These are phyloP conservation scores for Antennarius maculatus DNA, from an alignment of 2,797 vertebrate species.

Conservation along the genomic window DNA sequence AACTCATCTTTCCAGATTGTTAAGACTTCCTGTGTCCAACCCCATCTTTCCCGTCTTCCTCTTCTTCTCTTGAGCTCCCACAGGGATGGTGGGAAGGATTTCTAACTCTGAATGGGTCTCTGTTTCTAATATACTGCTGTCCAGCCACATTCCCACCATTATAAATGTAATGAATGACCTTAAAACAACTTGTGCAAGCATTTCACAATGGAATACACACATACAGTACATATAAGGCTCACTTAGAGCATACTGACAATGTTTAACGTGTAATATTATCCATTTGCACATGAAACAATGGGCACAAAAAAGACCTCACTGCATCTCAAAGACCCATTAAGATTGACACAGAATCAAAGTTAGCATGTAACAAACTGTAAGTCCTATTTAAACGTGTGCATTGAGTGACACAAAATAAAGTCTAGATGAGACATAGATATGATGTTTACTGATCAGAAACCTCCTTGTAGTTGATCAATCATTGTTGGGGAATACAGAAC, in stretches of 20 bases:
- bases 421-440: no score
- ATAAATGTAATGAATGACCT: conserved; percentile 35
- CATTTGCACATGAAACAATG: no score
- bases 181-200: conserved; percentile 12
- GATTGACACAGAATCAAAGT: no score
- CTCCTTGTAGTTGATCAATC: no score
- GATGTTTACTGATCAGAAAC: no score
- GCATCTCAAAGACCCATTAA: no score
- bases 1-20: conserved; percentile 74
- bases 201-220: conserved; percentile 11
- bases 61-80: conserved; percentile 37
- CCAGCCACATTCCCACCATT: conserved; percentile 62
- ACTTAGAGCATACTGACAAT: conserved; percentile 6
- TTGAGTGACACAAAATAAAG: no score
- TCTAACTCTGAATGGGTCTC: conserved; percentile 62
- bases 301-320: no score
- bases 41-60: conserved; percentile 12
- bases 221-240: background rate
- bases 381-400: no score
- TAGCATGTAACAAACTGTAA: no score
- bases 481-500: no score
- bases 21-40: conserved; percentile 73
- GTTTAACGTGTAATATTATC: background rate
- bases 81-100: conserved; percentile 58
- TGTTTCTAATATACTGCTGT: conserved; percentile 62